A percentile compares a stretch with the other conserved stretches of the same genome.
Conservation (phyloP, 2,888 invertebrate genomes). For the Liopterus haemorrhoidalis region DNA sequence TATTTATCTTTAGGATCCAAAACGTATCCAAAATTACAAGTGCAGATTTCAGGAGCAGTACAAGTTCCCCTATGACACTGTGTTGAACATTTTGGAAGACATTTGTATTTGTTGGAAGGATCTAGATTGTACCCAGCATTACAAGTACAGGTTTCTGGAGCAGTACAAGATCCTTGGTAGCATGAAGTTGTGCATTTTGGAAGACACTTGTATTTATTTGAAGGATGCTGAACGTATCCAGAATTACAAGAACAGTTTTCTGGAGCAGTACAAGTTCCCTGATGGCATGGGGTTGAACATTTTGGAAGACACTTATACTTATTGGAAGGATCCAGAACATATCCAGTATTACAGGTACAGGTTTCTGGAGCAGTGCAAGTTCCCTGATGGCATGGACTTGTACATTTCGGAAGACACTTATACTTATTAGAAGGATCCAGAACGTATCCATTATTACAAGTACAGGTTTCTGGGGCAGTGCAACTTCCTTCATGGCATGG, state of each 20-base stretch:
- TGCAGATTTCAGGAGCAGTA: conserved; percentile 48
- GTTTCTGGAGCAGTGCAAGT: conserved; percentile 47
- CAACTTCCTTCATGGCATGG: conserved; percentile 25
- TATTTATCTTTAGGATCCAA: conserved; percentile 32
- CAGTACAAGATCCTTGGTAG: too few relatives aligned
- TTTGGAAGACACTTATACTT: conserved; percentile 20
- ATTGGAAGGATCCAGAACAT: conserved; percentile 17
- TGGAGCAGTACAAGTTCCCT: conserved; percentile 22
- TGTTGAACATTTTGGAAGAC: conserved; percentile 49
- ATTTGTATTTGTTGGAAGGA: conserved; percentile 36
- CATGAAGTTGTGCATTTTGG: too few relatives aligned
- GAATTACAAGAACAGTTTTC: conserved; percentile 43
- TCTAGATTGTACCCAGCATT: conserved; percentile 14
- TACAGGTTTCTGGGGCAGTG: conserved; percentile 34
- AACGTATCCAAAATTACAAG: conserved; percentile 42
- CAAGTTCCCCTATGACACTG: conserved; percentile 47
- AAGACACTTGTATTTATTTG: conserved; percentile 21
- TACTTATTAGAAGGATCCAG: conserved; percentile 24
- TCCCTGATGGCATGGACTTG: conserved; percentile 42
- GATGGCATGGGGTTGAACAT: conserved; percentile 23
- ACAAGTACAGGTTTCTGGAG: conserved; percentile 53
- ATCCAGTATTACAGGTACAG: conserved; percentile 30
- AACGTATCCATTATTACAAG: conserved; percentile 23
- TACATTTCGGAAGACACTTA: conserved; percentile 30
- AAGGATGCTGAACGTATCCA: conserved; percentile 37